Percentiles rank a stretch among this genome's conserved stretches.
Evolutionary conservation across 2,888 invertebrate species (phyloP).

Genomic region (Atrina japonica): DNA sequence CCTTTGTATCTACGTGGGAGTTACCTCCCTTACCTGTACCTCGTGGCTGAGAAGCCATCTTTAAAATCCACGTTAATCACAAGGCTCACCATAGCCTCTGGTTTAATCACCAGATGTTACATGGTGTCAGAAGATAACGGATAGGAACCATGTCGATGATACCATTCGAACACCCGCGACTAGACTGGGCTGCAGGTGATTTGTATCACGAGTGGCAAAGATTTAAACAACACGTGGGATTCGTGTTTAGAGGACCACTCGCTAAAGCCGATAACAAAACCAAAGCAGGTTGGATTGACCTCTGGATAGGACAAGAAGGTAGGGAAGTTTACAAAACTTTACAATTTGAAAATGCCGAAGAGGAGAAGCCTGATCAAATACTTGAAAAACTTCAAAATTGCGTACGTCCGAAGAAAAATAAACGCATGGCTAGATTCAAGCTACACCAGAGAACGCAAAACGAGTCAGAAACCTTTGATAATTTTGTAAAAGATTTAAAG

Average conservation of each 20-base stretch:
- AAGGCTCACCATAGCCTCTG: too few species aligned
- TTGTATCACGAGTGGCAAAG: slow-evolving; percentile 20
- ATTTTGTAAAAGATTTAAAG: slow-evolving; percentile 46
- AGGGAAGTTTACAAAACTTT: slow-evolving; percentile 55
- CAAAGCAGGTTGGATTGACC: slow-evolving; percentile 26
- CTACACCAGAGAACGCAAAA: slow-evolving; percentile 17
- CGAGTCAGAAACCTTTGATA: slow-evolving; percentile 26
- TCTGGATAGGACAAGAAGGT: slow-evolving; percentile 54
- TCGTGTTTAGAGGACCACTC: slow-evolving; percentile 26
- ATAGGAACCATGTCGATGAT: too few species aligned
- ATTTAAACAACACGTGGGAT: slow-evolving; percentile 21
- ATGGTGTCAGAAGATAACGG: too few species aligned
- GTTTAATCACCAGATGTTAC: too few species aligned
- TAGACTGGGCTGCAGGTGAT: slow-evolving; percentile 25
- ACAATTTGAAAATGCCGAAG: slow-evolving; percentile 32
- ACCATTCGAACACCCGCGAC: slow-evolving; percentile 13
- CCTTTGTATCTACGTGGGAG: too few species aligned
- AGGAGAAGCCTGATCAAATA: slow-evolving; percentile 10
- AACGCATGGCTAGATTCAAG: slow-evolving; percentile 13
- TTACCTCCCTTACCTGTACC: too few species aligned
- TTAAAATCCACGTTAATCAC: too few species aligned
- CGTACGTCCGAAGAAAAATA: slow-evolving; percentile 22
- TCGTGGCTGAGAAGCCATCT: too few species aligned
- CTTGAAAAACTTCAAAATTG: slow-evolving; percentile 23
- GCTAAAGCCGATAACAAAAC: slow-evolving; percentile 2